Evolutionary conservation across 2,113 vertebrate genomes (phyloP).

Genomic region (Copsychus sechellarum): DNA sequence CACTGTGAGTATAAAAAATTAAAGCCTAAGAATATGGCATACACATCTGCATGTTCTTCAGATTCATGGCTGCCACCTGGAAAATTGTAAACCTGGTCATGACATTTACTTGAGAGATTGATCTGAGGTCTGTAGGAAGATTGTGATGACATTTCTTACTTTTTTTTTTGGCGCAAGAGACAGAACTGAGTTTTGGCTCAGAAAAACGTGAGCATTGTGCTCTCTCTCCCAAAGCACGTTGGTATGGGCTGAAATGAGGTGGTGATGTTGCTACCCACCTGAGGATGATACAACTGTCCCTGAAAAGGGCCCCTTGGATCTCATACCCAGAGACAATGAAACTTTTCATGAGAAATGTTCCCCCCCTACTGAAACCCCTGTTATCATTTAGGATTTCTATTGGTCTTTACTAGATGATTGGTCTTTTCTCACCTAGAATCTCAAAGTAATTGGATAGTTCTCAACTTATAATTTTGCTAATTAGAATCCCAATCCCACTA

Average conservation of each 20-base stretch:
- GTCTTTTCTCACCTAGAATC: no score
- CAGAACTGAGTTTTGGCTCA: not conserved
- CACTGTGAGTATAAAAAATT: not conserved
- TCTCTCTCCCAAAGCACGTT: fast-evolving
- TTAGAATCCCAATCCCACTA: no score
- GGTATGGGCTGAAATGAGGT: not conserved
- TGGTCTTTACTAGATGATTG: no score
- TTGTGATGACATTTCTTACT: not conserved
- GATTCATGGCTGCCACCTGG: not conserved
- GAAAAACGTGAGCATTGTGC: fast-evolving
- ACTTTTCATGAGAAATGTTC: no score
- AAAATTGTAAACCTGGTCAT: not conserved
- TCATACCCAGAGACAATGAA: no score
- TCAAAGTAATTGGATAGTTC: no score
- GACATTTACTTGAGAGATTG: not conserved
- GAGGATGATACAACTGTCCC: no score
- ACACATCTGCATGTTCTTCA: not conserved
- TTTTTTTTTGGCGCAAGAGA: not conserved
- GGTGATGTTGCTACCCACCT: not conserved
- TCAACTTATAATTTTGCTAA: no score
- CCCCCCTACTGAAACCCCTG: no score
- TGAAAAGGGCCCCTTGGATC: no score
- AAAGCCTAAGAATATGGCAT: not conserved
- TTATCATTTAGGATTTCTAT: no score
- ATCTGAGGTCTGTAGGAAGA: not conserved